Base-by-base conservation (phyloP, 2,797 vertebrate genomes). In the Scarus forsteni region DNA sequence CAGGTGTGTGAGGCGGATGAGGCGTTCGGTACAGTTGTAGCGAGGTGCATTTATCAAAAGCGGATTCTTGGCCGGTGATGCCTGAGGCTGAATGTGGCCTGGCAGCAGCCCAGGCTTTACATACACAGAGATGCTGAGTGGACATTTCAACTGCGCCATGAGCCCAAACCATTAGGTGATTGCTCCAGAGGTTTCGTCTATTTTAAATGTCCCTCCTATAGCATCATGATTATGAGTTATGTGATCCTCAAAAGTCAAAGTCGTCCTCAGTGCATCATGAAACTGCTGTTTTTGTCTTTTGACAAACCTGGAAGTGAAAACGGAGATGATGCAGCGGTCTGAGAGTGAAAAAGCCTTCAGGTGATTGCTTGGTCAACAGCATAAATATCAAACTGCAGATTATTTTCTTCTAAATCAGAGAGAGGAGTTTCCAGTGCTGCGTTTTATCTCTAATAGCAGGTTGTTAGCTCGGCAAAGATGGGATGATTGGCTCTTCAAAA, bases 121-220 rank as follows among this genome's bases (percentile, higher is more conserved):
- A 64, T 72, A 66, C 62, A 50, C 60, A 73, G 68, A 51, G 80
- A 74, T 91, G 90, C 91, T 92, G 90, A 93, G 82, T 84, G 60
- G 88, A 89, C 88, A 74, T 55, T 92, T 88, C 67, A 50, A 73
- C 74, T 39, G 66, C 10, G 70, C 13, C n/a, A 77, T 54, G 70
- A 85, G 60, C 59, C 64, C 52, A 51, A 51, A 69, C 88, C 89
- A 92, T 92, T 91, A 92, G 88, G 88, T 82, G 78, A 93, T 93
- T 93, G 80, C 83, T 79, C 83, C 52, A 50, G 71, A 83, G 73
- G 79, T 80, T 84, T 85, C 80, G 77, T 71, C 72, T 48, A 60
- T 81, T 60, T 80, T 73, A 43, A 75, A 40, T 49, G 52, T 82
- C 78, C 75, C 58, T 61, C 45, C 60, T n/a, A 5, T 35, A 60